Base-by-base conservation (phyloP, 2,888 invertebrate species). In the Plebejus melissa region DNA sequence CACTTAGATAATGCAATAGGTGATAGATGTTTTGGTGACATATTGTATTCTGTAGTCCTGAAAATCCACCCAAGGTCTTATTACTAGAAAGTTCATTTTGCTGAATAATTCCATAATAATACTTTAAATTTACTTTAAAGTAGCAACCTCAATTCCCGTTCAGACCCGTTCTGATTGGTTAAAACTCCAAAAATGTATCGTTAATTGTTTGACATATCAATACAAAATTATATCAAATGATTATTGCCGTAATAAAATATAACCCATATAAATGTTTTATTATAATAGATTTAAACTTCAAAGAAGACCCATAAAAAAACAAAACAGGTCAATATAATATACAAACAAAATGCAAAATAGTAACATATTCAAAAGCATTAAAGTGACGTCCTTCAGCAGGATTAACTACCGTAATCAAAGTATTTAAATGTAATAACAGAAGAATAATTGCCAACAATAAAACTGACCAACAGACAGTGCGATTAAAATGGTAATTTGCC, bases 401-500 rank as follows among this genome's bases (percentile, higher is more conserved):
- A 36, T 32, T 32, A 65, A 65, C n/a, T n/a, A 13, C 11, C 9
- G 60, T 65, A 65, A 28, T 28, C 11, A 65, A 65, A 11, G 65
- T 36, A 65, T 65, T 65, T 65, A 36, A 65, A 65, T 36, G 65
- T 65, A 65, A 65, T 65, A 65, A 65, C 65, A 32, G 65, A 65
- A 65, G 32, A 65, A 65, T 36, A 36, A 65, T 65, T 65, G 32
- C 22, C 32, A 65, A 36, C 32, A 65, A 65, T 65, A 65, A 65
- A 65, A 65, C 60, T 65, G 65, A 65, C 65, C 65, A 36, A 32
- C 65, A 16, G 58, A 58, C 60, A 60, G 28, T 60, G 36, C 65
- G 65, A 65, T 65, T 65, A 65, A 65, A 65, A 65, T 65, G 32
- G 65, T 65, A 65, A 65, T 32, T 65, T 36, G 65, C 32, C 32